Evolutionary conservation across 2,888 invertebrate species (phyloP), one percentile per base, ranked within the genome.

Genomic region (Ischnus inquisitorius): DNA sequence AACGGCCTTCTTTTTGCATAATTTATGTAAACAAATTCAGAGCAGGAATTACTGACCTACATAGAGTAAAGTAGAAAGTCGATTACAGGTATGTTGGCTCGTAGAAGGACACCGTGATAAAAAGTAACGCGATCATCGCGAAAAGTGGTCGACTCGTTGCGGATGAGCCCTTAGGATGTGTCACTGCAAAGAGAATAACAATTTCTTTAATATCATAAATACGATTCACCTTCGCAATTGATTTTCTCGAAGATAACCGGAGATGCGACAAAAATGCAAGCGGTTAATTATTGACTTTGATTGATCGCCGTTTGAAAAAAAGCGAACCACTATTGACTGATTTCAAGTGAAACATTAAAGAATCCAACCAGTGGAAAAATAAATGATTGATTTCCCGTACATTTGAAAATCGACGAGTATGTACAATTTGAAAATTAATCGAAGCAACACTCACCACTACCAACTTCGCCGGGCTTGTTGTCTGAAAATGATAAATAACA

Each of bases 1-100:
- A 8, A 34, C 4, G 34, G 8, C 34, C 4, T 34, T 34, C 8
- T 34, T 34, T 34, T 0, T 6, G 8, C 4, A 34, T 34, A 34
- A 34, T 34, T 34, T 1, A 34, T 34, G 25, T 28, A 10, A 57
- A 57, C 8, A 57, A 57, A 22, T 57, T 57, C 28, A 25, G 14
- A 25, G 4, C 25, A 14, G 3, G 14, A 25, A 57, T 60, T 71
- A 76, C 89, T 85, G 87, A 92, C 92, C 91, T 92, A 92, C 86
- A 82, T 90, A 89, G 86, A 88, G 88, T 87, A 86, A 87, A 87
- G 79, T 87, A 84, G 85, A 85, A 79, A 84, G 83, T 88, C 86
- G 88, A 88, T 92, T 92, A 92, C 89, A 91, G 87, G 87, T 86
- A 89, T 86, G 85, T 90, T 83, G 89, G 90, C 88, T 88, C 88